Evolutionary conservation across 2,888 invertebrate species (phyloP).

Genomic region (Cheilosia vernalis): DNA sequence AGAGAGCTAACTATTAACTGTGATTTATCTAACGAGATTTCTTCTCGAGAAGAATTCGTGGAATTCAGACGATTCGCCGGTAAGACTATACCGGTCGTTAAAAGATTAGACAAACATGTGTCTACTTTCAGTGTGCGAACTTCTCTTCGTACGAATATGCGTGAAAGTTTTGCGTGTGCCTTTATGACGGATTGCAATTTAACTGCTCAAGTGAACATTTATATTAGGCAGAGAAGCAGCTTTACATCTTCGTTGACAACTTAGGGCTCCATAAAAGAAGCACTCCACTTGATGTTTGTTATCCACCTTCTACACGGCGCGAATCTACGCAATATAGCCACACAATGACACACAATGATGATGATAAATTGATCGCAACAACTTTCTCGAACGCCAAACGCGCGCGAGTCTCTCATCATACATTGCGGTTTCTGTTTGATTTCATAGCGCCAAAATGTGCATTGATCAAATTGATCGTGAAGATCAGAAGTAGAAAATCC

Average conservation of each 20-base stretch:
- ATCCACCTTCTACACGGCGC: not conserved
- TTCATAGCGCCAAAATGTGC: slow-evolving; percentile 32
- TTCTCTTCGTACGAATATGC: not conserved
- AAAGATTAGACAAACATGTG: not conserved
- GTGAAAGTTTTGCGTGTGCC: slow-evolving; percentile 11
- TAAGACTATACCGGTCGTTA: not conserved
- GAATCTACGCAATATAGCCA: not conserved
- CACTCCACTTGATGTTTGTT: not conserved
- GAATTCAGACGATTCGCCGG: slow-evolving; percentile 1
- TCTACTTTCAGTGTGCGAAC: not conserved
- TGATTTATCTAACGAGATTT: not conserved
- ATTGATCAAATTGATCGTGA: not conserved
- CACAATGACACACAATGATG: not conserved
- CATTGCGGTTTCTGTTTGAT: slow-evolving; percentile 9
- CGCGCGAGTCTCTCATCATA: not conserved
- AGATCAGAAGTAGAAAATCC: slow-evolving; percentile 47
- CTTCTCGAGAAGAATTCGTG: not conserved
- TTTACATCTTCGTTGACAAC: not conserved
- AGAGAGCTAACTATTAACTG: not conserved
- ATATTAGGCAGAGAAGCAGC: not conserved
- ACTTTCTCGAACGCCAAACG: slow-evolving; percentile 53
- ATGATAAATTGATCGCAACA: not conserved
- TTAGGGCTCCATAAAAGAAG: not conserved
- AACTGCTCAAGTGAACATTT: not conserved
- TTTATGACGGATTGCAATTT: not conserved